Evolutionary conservation across 2,113 vertebrate species (phyloP).

Genomic region (Tonatia bakeri): DNA sequence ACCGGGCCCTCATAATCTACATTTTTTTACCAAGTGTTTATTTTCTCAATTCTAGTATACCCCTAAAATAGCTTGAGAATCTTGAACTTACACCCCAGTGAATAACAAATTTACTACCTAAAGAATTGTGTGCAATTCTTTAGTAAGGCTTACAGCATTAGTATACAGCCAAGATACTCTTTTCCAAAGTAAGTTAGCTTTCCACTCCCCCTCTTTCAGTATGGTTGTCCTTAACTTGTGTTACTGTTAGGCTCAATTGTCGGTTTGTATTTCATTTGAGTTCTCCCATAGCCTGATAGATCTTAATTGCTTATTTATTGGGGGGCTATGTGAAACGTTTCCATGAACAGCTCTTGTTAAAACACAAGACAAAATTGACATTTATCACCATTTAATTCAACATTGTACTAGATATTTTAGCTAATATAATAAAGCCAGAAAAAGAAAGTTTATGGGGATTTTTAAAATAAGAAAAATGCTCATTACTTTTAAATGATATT

Average conservation of each 20-base stretch:
- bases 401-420: neutral
- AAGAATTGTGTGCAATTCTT: neutral
- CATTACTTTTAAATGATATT: neutral
- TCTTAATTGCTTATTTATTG: neutral
- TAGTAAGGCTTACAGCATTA: neutral
- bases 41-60: neutral
- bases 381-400: neutral
- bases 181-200: neutral
- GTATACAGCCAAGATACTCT: neutral
- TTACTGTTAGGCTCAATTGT: neutral
- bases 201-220: neutral
- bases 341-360: neutral
- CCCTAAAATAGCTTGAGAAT: neutral
- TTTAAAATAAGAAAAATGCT: neutral
- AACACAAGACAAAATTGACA: neutral
- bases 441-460: neutral
- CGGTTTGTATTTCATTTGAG: neutral
- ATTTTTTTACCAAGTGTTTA: neutral
- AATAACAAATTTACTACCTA: neutral
- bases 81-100: neutral
- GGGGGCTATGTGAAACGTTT: neutral
- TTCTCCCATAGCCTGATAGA: neutral
- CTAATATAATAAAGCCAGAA: neutral
- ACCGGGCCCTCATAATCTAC: neutral
- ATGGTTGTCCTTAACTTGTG: neutral